Base-by-base conservation (phyloP, 1,140 invertebrate genomes). In the Drosophila carrolli region DNA sequence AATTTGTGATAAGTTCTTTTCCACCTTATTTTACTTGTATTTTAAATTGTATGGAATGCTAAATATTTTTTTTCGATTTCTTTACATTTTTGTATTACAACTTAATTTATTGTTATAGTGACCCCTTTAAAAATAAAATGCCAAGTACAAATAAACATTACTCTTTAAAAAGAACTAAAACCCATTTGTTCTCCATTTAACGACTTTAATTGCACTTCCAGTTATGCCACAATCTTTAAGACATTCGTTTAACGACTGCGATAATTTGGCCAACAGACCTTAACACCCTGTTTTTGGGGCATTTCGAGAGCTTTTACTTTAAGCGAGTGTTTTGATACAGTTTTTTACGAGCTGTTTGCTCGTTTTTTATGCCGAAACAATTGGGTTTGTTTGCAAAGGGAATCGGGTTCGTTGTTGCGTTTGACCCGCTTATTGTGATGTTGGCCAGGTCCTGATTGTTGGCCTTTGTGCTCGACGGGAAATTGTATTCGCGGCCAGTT, bases 311-410 rank as follows among this genome's bases (percentile, higher is more conserved):
- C 55, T 71, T 47, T 40, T 56, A 46, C 66, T 72, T 72, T 46
- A 72, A 66, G 65, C 46, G 61, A 54, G 43, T 65, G 57, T 59
- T 71, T 65, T 61, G 58, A 58, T 55, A 75, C 80, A 61, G 50
- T 88, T 75, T 75, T 75, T 88, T 88, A 76, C 75, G 83, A 75
- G 82, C 78, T 75, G 78, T 73, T 76, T 46, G 43, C 35, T 63
- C 59, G 41, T 59, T 73, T 73, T 82, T 88, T 78, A 89, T 75
- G 73, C 61, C 80, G 67, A 89, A 89, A 88, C 84, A 88, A 88
- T 88, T 81, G 79, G 63, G 86, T 75, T 84, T 84, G 78, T 81
- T 77, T 77, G 68, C 72, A 59, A 60, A 76, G 75, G 76, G 83
- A 71, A 41, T 71, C 37, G 65, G 51, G 51, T 77, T 70, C 71